phyloP scores from a whole-genome alignment of 2,888 invertebrate species.

The Synergus gifuensis region DNA sequence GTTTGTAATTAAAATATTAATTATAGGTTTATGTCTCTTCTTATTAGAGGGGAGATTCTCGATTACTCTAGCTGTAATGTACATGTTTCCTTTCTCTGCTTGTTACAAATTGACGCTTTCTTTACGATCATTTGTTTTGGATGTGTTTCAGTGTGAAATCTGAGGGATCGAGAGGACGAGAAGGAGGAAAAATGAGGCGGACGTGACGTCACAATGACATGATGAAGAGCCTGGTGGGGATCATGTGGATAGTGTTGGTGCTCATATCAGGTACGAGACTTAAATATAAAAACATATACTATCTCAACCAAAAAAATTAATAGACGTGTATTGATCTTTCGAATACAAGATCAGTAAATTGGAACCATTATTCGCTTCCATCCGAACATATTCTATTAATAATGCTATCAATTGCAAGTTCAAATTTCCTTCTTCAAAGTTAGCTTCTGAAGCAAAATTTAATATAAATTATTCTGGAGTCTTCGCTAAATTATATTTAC shows the following conservation, averaged over 20 bases:
- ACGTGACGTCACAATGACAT: slow-evolving; percentile 80
- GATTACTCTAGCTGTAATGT: neutral
- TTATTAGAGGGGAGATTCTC: neutral
- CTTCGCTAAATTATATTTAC: neutral
- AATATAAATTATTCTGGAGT: neutral
- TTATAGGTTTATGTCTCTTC: too few species aligned
- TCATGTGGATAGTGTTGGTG: slow-evolving; percentile 83
- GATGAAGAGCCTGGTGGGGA: slow-evolving; percentile 82
- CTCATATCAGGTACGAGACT: slow-evolving; percentile 80
- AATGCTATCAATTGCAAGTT: neutral
- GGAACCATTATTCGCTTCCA: neutral
- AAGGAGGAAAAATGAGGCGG: slow-evolving; percentile 77
- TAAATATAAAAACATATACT: too few species aligned
- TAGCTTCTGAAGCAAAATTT: neutral
- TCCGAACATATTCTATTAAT: neutral
- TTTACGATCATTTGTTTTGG: slow-evolving; percentile 40
- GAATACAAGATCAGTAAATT: neutral
- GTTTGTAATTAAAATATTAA: too few species aligned
- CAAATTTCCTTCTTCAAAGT: neutral
- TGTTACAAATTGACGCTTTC: slow-evolving; percentile 39
- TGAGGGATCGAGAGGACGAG: slow-evolving; percentile 65
- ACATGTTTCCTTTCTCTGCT: neutral
- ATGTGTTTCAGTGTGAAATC: slow-evolving; percentile 64
- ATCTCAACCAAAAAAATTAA: too few species aligned
- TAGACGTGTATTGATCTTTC: too few species aligned